Evolutionary conservation across 2,113 vertebrate species (phyloP).

Genomic region (Arvicanthis niloticus): DNA sequence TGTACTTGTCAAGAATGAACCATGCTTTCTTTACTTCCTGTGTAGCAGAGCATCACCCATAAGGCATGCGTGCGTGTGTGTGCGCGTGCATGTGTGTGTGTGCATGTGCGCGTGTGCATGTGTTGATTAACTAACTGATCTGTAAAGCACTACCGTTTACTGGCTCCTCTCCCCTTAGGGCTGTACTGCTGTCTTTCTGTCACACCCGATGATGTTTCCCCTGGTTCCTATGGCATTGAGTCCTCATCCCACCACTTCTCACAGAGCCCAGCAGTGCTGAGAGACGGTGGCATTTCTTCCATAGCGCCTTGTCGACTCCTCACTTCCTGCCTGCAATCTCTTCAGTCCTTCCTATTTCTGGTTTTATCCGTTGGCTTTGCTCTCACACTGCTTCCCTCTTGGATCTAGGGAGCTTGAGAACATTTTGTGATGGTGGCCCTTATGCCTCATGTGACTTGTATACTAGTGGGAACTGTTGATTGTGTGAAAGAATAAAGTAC

Average conservation of each 20-base stretch:
- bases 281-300: neutral
- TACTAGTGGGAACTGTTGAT: slow-evolving; percentile 16
- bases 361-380: neutral
- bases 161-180: neutral
- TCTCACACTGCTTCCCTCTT: neutral
- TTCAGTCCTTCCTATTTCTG: neutral
- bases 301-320: neutral
- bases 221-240: accelerated
- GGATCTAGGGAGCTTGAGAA: neutral
- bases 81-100: neutral
- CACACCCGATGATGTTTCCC: neutral
- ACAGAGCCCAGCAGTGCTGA: neutral
- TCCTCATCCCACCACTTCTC: neutral
- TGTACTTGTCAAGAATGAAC: slow-evolving; percentile 40
- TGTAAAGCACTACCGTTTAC: neutral
- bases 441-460: neutral
- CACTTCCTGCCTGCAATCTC: slow-evolving; percentile 30
- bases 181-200: neutral
- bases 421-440: neutral
- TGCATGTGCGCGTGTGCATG: neutral
- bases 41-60: neutral
- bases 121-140: neutral
- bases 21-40: slow-evolving; percentile 28
- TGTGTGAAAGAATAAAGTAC: neutral
- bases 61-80: neutral